A percentile compares a stretch with the other conserved stretches of the same genome.
These are phyloP conservation scores for Ophion slaviceki DNA, from an alignment of 2,888 invertebrate species.

Conservation along the genomic window DNA sequence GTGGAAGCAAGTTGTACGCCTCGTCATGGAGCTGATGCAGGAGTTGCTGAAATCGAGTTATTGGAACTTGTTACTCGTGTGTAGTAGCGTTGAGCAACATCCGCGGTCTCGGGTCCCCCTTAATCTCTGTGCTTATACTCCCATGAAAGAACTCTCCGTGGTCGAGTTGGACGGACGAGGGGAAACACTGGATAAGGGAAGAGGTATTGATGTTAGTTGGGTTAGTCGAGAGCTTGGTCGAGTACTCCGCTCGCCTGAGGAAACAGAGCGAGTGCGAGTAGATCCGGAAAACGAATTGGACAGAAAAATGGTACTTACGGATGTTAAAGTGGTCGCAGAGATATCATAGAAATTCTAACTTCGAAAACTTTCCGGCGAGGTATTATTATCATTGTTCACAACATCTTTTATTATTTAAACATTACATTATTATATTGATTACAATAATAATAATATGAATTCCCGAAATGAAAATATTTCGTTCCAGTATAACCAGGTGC, in stretches of 20 bases:
- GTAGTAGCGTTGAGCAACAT: constrained; percentile 20
- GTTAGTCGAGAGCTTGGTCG: background rate
- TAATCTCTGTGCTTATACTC: background rate
- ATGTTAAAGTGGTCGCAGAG: too few relatives aligned
- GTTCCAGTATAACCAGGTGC: too few relatives aligned
- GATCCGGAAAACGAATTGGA: background rate
- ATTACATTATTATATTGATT: too few relatives aligned
- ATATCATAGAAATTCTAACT: too few relatives aligned
- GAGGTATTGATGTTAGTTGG: constrained; percentile 13
- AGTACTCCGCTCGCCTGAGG: too few relatives aligned
- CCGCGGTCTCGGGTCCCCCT: background rate
- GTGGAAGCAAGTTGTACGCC: background rate
- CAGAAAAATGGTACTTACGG: background rate
- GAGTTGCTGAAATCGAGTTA: constrained; percentile 43
- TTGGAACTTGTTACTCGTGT: constrained; percentile 44
- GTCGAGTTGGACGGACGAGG: constrained; percentile 7
- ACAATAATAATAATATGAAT: too few relatives aligned
- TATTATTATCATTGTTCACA: too few relatives aligned
- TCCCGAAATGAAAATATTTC: too few relatives aligned
- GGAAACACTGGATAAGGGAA: constrained; percentile 12
- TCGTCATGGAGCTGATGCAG: constrained; percentile 4
- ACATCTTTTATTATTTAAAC: too few relatives aligned
- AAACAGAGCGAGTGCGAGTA: too few relatives aligned
- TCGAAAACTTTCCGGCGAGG: too few relatives aligned
- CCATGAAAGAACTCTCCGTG: constrained; percentile 8